phyloP scores from a whole-genome alignment of 2,888 invertebrate species.

The Anagyrus pseudococci region DNA sequence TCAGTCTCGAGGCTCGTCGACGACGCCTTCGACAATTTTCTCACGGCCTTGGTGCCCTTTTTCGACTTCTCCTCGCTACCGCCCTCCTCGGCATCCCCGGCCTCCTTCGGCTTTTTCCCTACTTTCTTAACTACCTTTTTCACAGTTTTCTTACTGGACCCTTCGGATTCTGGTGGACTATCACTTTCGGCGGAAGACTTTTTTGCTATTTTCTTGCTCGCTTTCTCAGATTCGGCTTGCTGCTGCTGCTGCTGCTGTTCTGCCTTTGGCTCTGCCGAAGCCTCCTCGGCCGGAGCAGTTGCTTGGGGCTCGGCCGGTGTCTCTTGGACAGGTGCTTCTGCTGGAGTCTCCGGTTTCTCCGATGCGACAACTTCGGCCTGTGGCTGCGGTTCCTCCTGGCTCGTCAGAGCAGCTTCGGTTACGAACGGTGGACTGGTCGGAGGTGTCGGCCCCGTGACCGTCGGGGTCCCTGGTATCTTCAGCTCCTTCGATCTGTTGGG shows the following conservation, averaged over 20 bases:
- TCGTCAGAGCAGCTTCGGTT: constrained; percentile 1
- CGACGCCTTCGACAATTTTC: constrained; percentile 61
- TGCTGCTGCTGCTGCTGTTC: too few species aligned
- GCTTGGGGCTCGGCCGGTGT: not conserved
- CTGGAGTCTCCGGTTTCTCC: not conserved
- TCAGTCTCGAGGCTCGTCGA: constrained; percentile 59
- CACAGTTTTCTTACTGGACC: constrained; percentile 56
- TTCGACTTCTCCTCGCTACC: constrained; percentile 44
- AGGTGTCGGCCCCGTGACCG: constrained; percentile 50
- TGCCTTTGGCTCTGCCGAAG: not conserved
- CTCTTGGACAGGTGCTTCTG: constrained; percentile 3
- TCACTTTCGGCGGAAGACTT: constrained; percentile 44
- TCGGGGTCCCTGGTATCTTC: constrained; percentile 50
- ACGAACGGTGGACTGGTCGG: constrained; percentile 50
- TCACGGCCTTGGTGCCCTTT: constrained; percentile 55
- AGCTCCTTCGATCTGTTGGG: constrained; percentile 50
- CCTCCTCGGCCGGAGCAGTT: not conserved
- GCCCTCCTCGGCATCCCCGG: constrained; percentile 36
- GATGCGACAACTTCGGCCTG: not conserved
- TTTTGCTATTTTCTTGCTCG: constrained; percentile 45
- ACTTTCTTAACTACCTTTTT: constrained; percentile 66
- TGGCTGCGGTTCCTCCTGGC: not conserved
- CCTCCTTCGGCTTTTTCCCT: constrained; percentile 49
- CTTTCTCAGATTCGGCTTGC: too few species aligned
- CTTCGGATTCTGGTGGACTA: constrained; percentile 46